Evolutionary conservation across 2,888 invertebrate genomes (phyloP), one percentile per base, ranked within the genome.

Genomic region (Prenolepis imparis): DNA sequence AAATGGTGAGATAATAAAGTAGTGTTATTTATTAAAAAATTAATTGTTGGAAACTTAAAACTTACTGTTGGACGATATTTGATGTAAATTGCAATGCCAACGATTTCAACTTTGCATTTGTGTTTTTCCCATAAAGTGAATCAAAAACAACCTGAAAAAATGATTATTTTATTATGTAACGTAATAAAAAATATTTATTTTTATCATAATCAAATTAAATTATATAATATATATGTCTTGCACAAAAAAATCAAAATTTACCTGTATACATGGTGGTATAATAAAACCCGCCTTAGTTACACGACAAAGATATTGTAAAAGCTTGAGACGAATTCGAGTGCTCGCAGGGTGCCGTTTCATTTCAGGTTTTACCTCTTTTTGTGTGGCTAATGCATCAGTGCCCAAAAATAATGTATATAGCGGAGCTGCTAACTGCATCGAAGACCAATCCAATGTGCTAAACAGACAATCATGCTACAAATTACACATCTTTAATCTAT

Each of bases 321-420:
- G 95, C 95, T 98, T 98, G 84, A 98, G 96, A 48, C 98, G 96
- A 72, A 98, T 97, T 88, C 98, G 96, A 0, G 98, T 97, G 93
- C 97, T 97, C 1, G 98, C 98, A 3, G 98, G 97, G 1, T 96
- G 96, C 92, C 97, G 97, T 91, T 97, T 97, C 89, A 97, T 96
- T 88, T 98, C 98, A 44, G 92, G 95, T 88, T 95, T 95, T 6
- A 95, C 91, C 85, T 95, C 95, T 94, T 92, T 96, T 95, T 93
- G 96, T 86, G 91, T 95, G 92, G 84, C 95, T 93, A 88, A 92
- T 89, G 88, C 95, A 93, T 96, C 96, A 11, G 97, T 96, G 12
- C 98, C 98, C 91, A 97, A 95, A 93, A 98, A 98, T 48, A 98
- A 95, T 0, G 96, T 96, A 93, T 97, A 98, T n/a, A 98, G 95